Conservation (phyloP, 2,113 vertebrate genomes). For the Istiophorus platypterus region DNA sequence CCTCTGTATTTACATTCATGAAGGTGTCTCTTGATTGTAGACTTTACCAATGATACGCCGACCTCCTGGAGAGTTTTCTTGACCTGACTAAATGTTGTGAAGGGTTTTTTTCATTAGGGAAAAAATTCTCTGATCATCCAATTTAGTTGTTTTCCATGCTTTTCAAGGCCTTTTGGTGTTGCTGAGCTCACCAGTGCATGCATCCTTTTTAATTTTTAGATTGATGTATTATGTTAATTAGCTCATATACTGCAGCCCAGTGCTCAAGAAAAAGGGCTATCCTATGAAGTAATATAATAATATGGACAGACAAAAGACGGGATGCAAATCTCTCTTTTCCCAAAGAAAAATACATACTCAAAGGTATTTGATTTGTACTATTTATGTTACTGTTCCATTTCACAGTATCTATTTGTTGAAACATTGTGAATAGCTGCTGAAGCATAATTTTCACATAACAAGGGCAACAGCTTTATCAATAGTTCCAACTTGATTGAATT, state of each 20-base stretch:
- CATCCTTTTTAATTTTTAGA: background rate
- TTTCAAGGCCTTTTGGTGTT: too few species aligned
- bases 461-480: conserved; percentile 64
- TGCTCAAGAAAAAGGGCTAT: background rate
- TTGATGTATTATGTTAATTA: background rate
- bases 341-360: conserved; percentile 14
- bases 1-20: too few species aligned
- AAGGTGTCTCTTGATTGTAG: too few species aligned
- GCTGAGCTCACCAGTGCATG: too few species aligned
- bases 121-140: too few species aligned
- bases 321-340: background rate
- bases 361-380: conserved; percentile 20
- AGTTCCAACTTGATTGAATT: conserved; percentile 72
- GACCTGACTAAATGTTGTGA: too few species aligned
- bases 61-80: too few species aligned
- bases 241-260: background rate
- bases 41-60: too few species aligned
- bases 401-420: conserved; percentile 23
- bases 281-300: background rate
- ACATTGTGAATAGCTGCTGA: conserved; percentile 31
- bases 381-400: conserved; percentile 23
- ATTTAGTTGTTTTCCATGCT: too few species aligned
- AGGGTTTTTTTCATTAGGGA: too few species aligned
- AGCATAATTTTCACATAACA: conserved; percentile 38
- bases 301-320: background rate